Percentiles rank a stretch among this genome's conserved stretches.
These are phyloP conservation scores for Equus przewalskii DNA, from an alignment of 2,113 vertebrate species.

Conservation along the genomic window DNA sequence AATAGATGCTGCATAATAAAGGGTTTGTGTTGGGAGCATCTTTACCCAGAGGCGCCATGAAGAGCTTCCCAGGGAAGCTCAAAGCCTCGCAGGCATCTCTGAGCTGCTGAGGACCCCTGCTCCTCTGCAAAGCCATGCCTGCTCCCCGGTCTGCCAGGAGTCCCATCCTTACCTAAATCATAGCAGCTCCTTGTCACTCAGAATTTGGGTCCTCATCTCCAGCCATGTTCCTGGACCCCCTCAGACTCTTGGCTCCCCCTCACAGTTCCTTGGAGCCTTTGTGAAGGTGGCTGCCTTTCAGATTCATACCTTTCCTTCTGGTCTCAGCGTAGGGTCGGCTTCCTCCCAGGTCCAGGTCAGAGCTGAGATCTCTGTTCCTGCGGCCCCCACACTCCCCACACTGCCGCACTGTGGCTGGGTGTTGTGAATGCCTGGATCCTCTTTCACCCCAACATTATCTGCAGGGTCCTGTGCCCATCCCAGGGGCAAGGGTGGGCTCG, in stretches of 20 bases:
- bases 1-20: neutral
- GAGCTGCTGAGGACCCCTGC: neutral
- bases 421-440: neutral
- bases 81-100: neutral
- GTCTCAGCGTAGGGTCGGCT: neutral
- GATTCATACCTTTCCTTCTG: neutral
- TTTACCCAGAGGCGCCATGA: neutral
- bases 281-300: neutral
- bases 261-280: neutral
- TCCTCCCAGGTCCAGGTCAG: neutral
- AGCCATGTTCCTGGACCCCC: neutral
- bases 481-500: accelerated
- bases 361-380: neutral
- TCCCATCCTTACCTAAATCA: neutral
- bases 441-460: neutral
- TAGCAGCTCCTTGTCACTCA: neutral
- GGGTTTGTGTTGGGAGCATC: neutral
- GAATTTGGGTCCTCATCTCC: neutral
- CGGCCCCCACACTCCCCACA: accelerated
- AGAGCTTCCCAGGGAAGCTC: neutral
- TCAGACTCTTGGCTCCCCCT: neutral
- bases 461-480: neutral
- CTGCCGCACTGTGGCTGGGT: neutral
- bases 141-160: neutral
- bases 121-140: neutral